Base-by-base conservation (phyloP, 2,888 invertebrate species). In the Drosophila dives region DNA sequence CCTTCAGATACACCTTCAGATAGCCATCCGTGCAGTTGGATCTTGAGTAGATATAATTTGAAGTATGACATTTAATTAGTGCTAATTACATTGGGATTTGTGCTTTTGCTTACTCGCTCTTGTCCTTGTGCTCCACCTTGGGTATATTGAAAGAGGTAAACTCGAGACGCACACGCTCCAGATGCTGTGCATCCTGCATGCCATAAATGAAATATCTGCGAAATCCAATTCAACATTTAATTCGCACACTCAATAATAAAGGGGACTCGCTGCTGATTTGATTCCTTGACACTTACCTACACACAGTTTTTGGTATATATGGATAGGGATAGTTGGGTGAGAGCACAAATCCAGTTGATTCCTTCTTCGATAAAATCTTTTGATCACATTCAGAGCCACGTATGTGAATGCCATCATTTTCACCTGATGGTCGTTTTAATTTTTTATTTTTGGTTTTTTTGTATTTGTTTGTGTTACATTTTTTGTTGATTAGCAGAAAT, bases 331-430 rank as follows among this genome's bases (percentile, higher is more conserved):
- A 99, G 94, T 98, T 98, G 89, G 99, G 99, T 93, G 98, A 98
- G 94, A 97, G 97, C 91, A 99, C 98, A 93, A 95, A 96, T 89
- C 99, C 99, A 91, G 95, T 96, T 70, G 98, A 98, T 93, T 98
- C 97, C 94, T 97, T 97, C 93, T 96, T 96, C 94, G 98, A 98
- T 89, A 98, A 95, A 92, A 99, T 98, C 94, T 98, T 97, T 94
- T 99, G 98, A 94, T 99, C 99, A 94, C 99, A 99, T 94, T 99
- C 99, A 86, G 98, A 98, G 92, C 99, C 99, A 92, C 97, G 95
- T 93, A 99, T 98, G 94, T 99, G 98, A 94, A 97, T 97, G 83
- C 98, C 98, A 93, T 97, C 97, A 94, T 97, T 97, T 94, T 96
- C 96, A 94, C 96, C 97, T 92, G 77, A 77, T 81, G 75, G 63